These are phyloP conservation scores for Parauchenoglanis ngamensis DNA, from an alignment of 2,797 vertebrate genomes.

Conservation along the genomic window DNA sequence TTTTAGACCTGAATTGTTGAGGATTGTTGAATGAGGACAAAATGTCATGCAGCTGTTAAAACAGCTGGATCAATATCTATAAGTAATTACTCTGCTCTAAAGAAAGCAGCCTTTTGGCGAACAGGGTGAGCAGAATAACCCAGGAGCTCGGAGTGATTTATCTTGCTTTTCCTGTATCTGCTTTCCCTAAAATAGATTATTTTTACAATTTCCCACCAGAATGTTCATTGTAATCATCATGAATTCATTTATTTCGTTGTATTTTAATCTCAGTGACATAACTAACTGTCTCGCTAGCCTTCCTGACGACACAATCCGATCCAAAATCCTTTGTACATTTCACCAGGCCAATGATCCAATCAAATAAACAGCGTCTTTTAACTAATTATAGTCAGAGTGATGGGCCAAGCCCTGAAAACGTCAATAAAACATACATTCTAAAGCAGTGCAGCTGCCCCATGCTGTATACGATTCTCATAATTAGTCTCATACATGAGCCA, in stretches of 20 bases:
- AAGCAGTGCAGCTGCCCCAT: background rate
- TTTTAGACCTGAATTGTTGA: conserved; percentile 7
- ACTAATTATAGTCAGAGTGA: too few relatives aligned
- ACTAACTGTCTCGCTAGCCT: background rate
- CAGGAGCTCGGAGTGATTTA: background rate
- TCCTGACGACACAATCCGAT: background rate
- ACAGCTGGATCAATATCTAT: conserved; percentile 47
- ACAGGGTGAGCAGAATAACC: background rate
- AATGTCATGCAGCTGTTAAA: conserved; percentile 30
- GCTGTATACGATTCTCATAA: background rate
- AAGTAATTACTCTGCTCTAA: conserved; percentile 41
- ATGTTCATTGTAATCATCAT: background rate
- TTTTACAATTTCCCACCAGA: background rate
- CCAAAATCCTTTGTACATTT: too few relatives aligned
- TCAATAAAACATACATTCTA: background rate
- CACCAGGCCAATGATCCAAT: background rate
- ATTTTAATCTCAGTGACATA: background rate
- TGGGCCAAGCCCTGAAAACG: background rate
- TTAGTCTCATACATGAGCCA: background rate
- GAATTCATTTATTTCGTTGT: background rate
- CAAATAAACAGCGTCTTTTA: background rate
- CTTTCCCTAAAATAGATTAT: background rate
- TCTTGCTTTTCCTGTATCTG: background rate
- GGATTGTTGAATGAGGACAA: background rate
- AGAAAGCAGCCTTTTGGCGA: conserved; percentile 1